Evolutionary conservation across 2,113 vertebrate species (phyloP), one percentile per base, ranked within the genome.

Genomic region (Morphnarchus princeps): DNA sequence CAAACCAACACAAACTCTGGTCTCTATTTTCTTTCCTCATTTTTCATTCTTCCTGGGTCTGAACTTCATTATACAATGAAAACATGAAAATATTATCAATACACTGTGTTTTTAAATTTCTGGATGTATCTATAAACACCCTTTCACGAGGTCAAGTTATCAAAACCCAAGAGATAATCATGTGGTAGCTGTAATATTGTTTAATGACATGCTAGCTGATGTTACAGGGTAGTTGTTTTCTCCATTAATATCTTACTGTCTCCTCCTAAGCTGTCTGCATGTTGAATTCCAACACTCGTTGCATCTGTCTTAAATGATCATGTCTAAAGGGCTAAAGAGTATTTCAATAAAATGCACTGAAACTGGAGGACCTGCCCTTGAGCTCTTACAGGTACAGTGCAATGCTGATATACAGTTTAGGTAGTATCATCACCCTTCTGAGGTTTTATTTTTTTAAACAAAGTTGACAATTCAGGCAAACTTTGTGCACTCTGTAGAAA

Each of bases 391-490:
- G 36, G 31, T 76, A 71, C 11, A 49, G 25, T 42, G 25, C 17
- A 79, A 45, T 7, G 9, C 13, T 82, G 8, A 31, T 38, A 34
- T 3, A 47, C 24, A 2, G 0, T 71, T 92, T 84, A 45, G 45
- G 17, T 74, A 43, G 34, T 43, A 43, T 18, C 29, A 61, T 36
- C 0, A 0, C 2, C 16, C 20, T 72, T 32, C 21, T 47, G 47
- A 42, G 11, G 16, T 38, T 79, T 70, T 83, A 9, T 28, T 74
- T 61, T 93, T 71, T 24, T 14, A 50, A 90, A 40, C 1, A 66
- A 28, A 40, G 10, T 16, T 59, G 55, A 43, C 21, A 59, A 1
- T 82, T 83, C 5, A 38, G 50, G 8, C 13, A 84, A 54, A 3
- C 7, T 59, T 66, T 55, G 9, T 82, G 16, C 9, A 49, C 13